phyloP scores from a whole-genome alignment of 2,797 vertebrate genomes.

The Miichthys miiuy region DNA sequence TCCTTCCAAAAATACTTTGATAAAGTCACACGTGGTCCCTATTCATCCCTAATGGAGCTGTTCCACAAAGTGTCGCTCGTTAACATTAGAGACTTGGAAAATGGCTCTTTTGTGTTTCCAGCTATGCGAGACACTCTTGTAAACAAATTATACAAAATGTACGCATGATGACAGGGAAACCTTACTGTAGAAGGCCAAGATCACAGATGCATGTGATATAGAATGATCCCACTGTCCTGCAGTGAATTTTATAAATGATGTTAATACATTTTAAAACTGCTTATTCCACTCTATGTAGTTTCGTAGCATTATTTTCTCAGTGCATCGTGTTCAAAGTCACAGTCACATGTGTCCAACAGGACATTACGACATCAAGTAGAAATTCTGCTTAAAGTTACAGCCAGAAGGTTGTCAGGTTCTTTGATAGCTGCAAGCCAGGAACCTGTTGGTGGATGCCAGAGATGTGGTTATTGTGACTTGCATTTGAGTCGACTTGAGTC shows the following conservation, averaged over 20 bases:
- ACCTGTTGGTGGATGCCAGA: not conserved
- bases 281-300: not conserved
- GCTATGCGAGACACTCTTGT: not conserved
- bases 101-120: not conserved
- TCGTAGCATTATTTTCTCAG: not conserved
- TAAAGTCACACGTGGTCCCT: constrained; percentile 27
- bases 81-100: constrained; percentile 26
- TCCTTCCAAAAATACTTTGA: not conserved
- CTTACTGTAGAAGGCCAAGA: not conserved
- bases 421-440: not conserved
- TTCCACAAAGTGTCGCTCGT: constrained; percentile 35
- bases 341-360: not conserved
- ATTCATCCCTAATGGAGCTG: constrained; percentile 16
- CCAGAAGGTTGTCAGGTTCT: not conserved
- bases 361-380: not conserved
- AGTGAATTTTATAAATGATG: not conserved
- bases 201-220: not conserved
- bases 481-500: too few species aligned
- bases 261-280: not conserved
- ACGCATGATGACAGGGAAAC: not conserved
- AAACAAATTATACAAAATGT: not conserved
- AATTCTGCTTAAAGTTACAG: not conserved
- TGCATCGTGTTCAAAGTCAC: not conserved
- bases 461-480: too few species aligned
- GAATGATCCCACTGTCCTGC: not conserved